Percentiles rank a stretch among this genome's conserved stretches.
phyloP scores from a whole-genome alignment of 2,113 vertebrate species.

The Thinocorus orbignyianus region DNA sequence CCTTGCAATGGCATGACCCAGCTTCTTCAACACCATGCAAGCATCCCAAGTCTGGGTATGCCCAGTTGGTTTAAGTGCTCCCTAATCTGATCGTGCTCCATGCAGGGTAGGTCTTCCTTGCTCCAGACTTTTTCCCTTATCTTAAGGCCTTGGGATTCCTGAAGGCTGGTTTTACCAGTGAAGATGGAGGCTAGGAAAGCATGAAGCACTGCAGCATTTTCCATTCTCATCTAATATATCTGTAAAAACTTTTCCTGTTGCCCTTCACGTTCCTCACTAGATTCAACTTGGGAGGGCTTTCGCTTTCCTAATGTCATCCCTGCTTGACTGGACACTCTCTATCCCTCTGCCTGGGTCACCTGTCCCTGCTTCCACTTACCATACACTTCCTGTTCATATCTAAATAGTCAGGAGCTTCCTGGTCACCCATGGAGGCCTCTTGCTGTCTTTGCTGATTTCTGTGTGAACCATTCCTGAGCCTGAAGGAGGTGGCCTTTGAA shows the following conservation, averaged over 20 bases:
- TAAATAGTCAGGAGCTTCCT: not conserved
- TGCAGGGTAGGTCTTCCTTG: not conserved
- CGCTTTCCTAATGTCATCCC: not conserved
- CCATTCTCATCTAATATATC: not conserved
- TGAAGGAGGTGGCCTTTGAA: not conserved
- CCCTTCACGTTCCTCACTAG: not conserved
- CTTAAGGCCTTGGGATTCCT: accelerated
- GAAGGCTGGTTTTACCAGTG: not conserved
- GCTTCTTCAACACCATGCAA: not conserved
- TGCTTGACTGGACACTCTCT: not conserved
- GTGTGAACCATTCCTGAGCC: not conserved
- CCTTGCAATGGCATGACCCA: not conserved
- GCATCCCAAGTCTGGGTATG: not conserved
- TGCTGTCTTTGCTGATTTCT: not conserved
- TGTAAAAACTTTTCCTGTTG: not conserved
- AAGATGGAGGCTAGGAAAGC: not conserved
- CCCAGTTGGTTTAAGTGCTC: not conserved
- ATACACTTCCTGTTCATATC: not conserved
- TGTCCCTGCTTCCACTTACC: not conserved
- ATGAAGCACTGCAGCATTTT: not conserved
- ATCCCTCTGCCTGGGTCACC: not conserved
- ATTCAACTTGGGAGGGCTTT: not conserved
- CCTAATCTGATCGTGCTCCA: not conserved
- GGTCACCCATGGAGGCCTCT: not conserved
- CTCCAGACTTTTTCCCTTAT: not conserved